These are phyloP conservation scores for Mesembrinibis cayennensis DNA, from an alignment of 2,113 vertebrate genomes.

Conservation along the genomic window DNA sequence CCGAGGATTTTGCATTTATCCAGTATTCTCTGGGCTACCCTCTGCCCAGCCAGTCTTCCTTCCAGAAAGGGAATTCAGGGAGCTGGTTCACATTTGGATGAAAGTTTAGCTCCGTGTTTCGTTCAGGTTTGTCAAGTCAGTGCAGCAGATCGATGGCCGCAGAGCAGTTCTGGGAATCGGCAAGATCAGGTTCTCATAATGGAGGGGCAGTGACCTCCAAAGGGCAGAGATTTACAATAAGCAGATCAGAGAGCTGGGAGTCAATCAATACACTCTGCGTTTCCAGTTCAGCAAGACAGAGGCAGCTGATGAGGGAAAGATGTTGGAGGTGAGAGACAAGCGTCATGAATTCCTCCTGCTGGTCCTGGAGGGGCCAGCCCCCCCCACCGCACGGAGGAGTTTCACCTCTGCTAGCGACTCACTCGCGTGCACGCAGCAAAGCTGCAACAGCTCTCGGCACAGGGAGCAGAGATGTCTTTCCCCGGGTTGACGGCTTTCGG, in stretches of 20 bases:
- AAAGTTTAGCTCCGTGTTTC: background rate
- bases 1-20: background rate
- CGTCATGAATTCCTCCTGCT: background rate
- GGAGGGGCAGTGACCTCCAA: background rate
- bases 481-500: background rate
- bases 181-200: background rate
- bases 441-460: background rate
- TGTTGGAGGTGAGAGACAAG: background rate
- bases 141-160: background rate
- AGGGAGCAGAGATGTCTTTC: background rate
- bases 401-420: background rate
- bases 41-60: background rate
- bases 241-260: background rate
- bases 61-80: background rate
- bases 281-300: background rate
- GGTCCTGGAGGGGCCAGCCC: background rate
- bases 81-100: background rate
- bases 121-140: background rate
- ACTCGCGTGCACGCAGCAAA: background rate
- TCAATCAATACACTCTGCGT: background rate
- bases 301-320: background rate
- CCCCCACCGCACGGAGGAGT: background rate
- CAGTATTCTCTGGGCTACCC: background rate
- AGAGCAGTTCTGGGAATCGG: background rate
- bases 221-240: background rate